phyloP scores from a whole-genome alignment of 2,888 invertebrate species.

The Microctonus hyperodae region DNA sequence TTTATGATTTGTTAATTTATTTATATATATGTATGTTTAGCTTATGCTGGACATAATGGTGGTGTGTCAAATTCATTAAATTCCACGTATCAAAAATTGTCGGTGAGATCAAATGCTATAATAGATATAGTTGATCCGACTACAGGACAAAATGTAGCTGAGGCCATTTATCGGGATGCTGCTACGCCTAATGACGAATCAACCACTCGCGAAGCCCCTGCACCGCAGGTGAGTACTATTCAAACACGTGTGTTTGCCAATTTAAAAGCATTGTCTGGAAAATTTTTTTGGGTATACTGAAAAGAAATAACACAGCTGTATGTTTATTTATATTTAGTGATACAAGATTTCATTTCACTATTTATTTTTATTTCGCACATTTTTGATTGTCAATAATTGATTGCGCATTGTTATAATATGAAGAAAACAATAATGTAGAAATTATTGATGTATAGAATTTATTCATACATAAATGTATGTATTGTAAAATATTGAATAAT shows the following conservation, averaged over 20 bases:
- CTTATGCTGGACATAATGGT: constrained; percentile 54
- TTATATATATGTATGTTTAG: constrained; percentile 23
- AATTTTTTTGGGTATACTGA: too few species aligned
- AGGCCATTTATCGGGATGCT: constrained; percentile 64
- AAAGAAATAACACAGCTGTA: too few species aligned
- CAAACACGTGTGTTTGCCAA: neutral
- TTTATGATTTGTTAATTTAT: neutral
- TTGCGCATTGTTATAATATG: too few species aligned
- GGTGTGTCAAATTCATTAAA: constrained; percentile 43
- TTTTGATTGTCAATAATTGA: too few species aligned
- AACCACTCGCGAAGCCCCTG: constrained; percentile 67
- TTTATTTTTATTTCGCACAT: too few species aligned
- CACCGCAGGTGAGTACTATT: constrained; percentile 58
- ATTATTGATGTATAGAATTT: too few species aligned
- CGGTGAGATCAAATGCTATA: constrained; percentile 58
- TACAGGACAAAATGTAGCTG: constrained; percentile 67
- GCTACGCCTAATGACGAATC: constrained; percentile 64
- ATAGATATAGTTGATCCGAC: constrained; percentile 64
- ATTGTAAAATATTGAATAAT: too few species aligned
- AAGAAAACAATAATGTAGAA: too few species aligned
- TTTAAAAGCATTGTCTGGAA: neutral
- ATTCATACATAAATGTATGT: too few species aligned
- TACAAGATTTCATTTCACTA: too few species aligned
- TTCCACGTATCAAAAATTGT: constrained; percentile 42
- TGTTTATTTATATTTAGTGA: too few species aligned